Conservation (phyloP, 2,113 vertebrate species). For the Ciconia maguari region DNA sequence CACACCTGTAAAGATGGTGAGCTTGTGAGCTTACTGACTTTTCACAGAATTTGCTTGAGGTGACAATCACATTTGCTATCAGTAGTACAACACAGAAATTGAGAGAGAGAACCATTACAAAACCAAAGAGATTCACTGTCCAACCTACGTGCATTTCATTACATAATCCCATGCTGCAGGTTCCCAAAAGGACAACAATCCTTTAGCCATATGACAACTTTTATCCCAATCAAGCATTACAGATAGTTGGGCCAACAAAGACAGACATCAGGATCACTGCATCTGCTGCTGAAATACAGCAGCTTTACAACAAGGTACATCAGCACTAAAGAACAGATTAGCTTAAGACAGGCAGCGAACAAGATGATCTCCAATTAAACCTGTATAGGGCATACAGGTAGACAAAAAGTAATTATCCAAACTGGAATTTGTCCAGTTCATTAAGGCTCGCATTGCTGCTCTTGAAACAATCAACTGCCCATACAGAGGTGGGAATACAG, state of each 20-base stretch:
- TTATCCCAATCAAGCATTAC: background rate
- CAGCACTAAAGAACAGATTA: background rate
- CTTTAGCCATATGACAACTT: background rate
- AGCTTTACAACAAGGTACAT: background rate
- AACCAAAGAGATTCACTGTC: background rate
- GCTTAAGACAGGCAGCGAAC: background rate
- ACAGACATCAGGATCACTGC: background rate
- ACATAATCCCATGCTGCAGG: background rate
- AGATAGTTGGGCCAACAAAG: background rate
- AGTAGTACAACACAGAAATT: background rate
- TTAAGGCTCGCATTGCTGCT: background rate
- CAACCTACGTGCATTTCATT: background rate
- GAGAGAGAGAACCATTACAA: background rate
- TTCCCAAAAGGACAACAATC: background rate
- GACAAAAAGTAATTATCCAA: conserved; percentile 14
- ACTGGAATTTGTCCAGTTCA: background rate
- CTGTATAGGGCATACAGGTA: background rate
- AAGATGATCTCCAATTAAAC: background rate
- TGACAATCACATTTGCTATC: background rate
- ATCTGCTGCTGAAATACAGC: background rate
- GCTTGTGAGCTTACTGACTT: background rate
- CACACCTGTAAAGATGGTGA: conserved; percentile 79
- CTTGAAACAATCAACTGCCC: background rate
- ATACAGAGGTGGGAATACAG: background rate
- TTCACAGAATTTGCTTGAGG: background rate